phyloP scores from a whole-genome alignment of 2,113 vertebrate species.

The Gasterosteus aculeatus region DNA sequence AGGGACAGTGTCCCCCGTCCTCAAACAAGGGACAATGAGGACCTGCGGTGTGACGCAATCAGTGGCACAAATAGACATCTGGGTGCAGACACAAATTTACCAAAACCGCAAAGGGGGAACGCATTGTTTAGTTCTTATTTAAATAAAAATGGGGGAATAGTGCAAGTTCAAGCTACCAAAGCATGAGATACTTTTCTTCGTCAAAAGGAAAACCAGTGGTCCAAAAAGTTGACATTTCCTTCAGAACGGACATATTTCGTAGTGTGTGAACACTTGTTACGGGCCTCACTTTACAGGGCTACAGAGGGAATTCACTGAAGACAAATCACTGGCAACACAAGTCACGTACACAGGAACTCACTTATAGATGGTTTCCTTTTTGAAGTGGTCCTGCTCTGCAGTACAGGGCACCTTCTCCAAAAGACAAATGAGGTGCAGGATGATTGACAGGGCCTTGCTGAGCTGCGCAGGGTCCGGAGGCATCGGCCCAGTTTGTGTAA shows the following conservation, averaged over 20 bases:
- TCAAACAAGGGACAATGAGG: background rate
- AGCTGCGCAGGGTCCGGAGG: constrained; percentile 92
- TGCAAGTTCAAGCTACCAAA: background rate
- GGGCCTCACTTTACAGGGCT: background rate
- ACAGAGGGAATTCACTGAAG: background rate
- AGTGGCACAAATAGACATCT: background rate
- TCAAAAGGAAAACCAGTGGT: constrained; percentile 8
- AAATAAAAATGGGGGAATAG: background rate
- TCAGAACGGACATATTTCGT: background rate
- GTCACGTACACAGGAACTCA: constrained; percentile 25
- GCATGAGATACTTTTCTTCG: background rate
- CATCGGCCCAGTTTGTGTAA: constrained; percentile 85
- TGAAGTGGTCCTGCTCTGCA: constrained; percentile 94
- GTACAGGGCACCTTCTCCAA: constrained; percentile 97
- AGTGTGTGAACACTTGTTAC: background rate
- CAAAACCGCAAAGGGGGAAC: background rate
- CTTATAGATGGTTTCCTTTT: constrained; percentile 97
- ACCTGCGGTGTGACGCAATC: background rate
- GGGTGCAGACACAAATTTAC: constrained; percentile 8
- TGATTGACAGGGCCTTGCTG: constrained; percentile 97
- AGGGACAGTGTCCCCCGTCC: background rate
- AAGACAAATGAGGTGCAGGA: constrained; percentile 97
- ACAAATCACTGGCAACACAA: background rate
- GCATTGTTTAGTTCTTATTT: background rate
- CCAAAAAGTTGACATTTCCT: background rate